These are phyloP conservation scores for Cebidichthys violaceus DNA, from an alignment of 2,113 vertebrate genomes.

Conservation along the genomic window DNA sequence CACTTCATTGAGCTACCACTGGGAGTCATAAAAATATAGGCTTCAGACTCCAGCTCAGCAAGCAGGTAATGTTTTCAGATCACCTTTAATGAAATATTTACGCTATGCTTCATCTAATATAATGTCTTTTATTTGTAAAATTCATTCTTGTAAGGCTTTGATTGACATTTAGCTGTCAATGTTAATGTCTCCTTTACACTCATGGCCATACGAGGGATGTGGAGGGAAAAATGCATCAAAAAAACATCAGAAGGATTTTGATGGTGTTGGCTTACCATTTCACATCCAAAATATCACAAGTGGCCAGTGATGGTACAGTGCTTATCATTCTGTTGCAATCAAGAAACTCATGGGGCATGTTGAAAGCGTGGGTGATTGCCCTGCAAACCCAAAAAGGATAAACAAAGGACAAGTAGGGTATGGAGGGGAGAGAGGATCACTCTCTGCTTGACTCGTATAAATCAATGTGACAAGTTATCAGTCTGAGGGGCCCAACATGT, in stretches of 20 bases:
- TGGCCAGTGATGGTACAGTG: background rate
- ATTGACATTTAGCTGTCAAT: background rate
- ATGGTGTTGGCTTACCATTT: background rate
- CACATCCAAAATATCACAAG: background rate
- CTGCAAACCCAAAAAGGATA: conserved; percentile 5
- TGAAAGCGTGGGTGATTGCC: conserved; percentile 1
- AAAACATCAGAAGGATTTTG: background rate
- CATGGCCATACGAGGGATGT: background rate
- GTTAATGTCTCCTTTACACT: background rate
- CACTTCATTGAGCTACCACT: conserved; percentile 47
- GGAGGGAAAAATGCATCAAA: background rate
- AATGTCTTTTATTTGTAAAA: conserved; percentile 6
- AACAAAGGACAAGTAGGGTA: conserved; percentile 7
- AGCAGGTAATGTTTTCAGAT: conserved; percentile 66
- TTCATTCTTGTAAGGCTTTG: background rate
- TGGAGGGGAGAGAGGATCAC: background rate
- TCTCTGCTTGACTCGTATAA: background rate
- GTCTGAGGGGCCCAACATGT: background rate
- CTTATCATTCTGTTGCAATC: background rate
- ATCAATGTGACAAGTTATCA: background rate
- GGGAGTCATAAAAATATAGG: conserved; percentile 49
- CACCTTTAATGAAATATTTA: conserved; percentile 38
- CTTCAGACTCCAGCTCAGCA: conserved; percentile 56
- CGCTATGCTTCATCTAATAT: background rate
- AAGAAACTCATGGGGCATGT: background rate